A percentile compares a stretch with the other conserved stretches of the same genome.
phyloP scores from a whole-genome alignment of 1,140 invertebrate species.

The Drosophila tani region DNA sequence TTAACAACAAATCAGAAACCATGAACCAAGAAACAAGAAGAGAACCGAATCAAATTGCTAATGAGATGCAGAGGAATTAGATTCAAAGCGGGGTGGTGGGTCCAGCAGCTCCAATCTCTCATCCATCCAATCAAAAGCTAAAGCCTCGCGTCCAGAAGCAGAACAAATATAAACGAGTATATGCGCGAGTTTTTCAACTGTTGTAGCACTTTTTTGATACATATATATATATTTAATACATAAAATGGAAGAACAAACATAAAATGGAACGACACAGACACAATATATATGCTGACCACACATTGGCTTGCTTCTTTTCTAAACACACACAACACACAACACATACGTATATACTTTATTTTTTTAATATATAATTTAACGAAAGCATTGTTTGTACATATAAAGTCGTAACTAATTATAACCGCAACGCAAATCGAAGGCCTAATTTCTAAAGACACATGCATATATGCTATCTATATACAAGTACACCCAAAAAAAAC shows the following conservation, averaged over 20 bases:
- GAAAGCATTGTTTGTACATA: constrained; percentile 64
- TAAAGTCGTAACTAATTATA: constrained; percentile 64
- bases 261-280: constrained; percentile 17
- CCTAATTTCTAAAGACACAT: constrained; percentile 27
- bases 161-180: not conserved
- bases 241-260: constrained; percentile 18
- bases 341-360: constrained; percentile 15
- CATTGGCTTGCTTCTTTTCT: constrained; percentile 37
- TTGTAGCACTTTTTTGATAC: constrained; percentile 27
- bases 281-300: constrained; percentile 43
- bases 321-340: not conserved
- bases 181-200: not conserved
- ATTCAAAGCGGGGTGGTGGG: constrained; percentile 4
- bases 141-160: not conserved
- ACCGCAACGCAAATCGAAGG: constrained; percentile 28
- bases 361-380: constrained; percentile 61
- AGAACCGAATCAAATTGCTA: constrained; percentile 6
- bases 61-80: constrained; percentile 17
- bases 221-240: constrained; percentile 15
- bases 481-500: too few relatives aligned
- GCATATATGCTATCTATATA: constrained; percentile 1
- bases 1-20: constrained; percentile 42
- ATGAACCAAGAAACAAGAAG: constrained; percentile 29
- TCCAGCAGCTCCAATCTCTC: not conserved
- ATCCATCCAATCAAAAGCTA: not conserved